phyloP scores from a whole-genome alignment of 1,140 invertebrate species.

The Scaptomyza graminum region DNA sequence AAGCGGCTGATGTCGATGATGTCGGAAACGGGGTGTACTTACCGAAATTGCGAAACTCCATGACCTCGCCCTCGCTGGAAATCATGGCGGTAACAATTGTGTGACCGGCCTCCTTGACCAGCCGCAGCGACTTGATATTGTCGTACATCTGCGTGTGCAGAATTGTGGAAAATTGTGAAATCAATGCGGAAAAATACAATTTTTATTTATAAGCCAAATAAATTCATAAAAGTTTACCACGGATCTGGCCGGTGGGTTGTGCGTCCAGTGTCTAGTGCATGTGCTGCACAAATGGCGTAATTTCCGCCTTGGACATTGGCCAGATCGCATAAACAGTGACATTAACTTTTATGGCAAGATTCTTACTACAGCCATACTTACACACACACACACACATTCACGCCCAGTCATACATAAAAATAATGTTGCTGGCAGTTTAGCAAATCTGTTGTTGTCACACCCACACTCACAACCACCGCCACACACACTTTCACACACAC shows the following conservation, averaged over 20 bases:
- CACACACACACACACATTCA: constrained; percentile 27
- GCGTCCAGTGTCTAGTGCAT: constrained; percentile 47
- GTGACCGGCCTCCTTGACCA: constrained; percentile 87
- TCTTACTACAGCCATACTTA: constrained; percentile 34
- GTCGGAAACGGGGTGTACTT: constrained; percentile 53
- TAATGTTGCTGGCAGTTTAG: constrained; percentile 77
- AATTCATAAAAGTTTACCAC: constrained; percentile 81
- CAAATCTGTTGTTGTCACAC: constrained; percentile 77
- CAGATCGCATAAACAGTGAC: constrained; percentile 82
- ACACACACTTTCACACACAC: constrained; percentile 12
- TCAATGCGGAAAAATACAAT: constrained; percentile 62
- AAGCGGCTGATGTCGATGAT: not conserved
- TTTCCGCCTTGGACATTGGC: constrained; percentile 80
- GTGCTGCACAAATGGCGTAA: constrained; percentile 78
- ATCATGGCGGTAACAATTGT: constrained; percentile 91
- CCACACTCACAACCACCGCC: constrained; percentile 9
- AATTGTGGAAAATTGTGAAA: constrained; percentile 74
- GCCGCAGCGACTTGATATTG: constrained; percentile 90
- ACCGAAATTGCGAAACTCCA: constrained; percentile 89
- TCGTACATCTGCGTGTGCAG: constrained; percentile 91
- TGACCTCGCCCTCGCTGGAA: constrained; percentile 93
- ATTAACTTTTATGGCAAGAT: constrained; percentile 80
- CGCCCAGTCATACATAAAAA: constrained; percentile 69
- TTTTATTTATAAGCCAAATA: constrained; percentile 80
- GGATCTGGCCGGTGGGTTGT: constrained; percentile 3